Base-by-base conservation (phyloP, 2,888 invertebrate genomes). In the Tanypteryx hageni region DNA sequence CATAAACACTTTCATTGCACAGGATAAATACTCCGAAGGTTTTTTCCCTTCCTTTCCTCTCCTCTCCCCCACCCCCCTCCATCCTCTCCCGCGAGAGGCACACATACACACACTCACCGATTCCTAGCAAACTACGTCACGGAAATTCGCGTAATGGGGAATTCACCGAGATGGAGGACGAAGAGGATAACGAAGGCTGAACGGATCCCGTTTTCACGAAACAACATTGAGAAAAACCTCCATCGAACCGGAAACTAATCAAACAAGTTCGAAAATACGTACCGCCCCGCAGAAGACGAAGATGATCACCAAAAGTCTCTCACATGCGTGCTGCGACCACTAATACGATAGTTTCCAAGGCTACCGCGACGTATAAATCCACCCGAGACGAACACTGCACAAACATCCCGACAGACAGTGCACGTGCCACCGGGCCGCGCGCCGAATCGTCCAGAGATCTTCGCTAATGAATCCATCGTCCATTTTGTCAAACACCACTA, bases 71-170 rank as follows among this genome's bases (percentile, higher is more conserved):
- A 8, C 89, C n/a, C 44, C 61, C 56, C 9, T 10, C 27, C 61
- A 9, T 57, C 31, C 89, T 83, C 57, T 13, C 18, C n/a, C 18
- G 57, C 56, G 44, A 44, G n/a, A 31, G n/a, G 27, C 64, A 64
- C 64, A 64, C 44, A 31, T 10, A 82, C 82, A 44, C 82, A 31
- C 31, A 76, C 76, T 11, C 31, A 57, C 83, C 83, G 83, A 83
- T 83, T 83, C 83, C 83, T 83, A 16, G 83, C 83, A 83, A 83
- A n/a, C 83, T 89, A 89, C 89, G 89, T 89, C 89, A 89, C 89
- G 89, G 89, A 22, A 59, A 64, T 64, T 89, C 89, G 89, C 89
- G 89, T 44, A 89, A 89, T 61, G 16, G 86, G 58, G 58, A 56
- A 56, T 56, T 85, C 76, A 27, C 76, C 76, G 76, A 76, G 58